Conservation (phyloP, 2,113 vertebrate genomes). For the Noturus placidus region DNA sequence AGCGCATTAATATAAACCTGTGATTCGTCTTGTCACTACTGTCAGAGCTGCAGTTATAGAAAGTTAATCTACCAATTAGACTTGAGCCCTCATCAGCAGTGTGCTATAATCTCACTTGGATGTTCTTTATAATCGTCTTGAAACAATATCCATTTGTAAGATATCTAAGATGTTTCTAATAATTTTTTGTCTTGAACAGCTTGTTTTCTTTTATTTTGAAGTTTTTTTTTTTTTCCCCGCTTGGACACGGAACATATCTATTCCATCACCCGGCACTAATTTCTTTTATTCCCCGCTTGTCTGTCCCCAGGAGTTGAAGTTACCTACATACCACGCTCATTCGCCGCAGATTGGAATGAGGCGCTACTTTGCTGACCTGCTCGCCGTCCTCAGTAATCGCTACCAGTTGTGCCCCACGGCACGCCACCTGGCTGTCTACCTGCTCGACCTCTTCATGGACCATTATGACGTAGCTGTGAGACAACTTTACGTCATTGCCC, state of each 20-base stretch:
- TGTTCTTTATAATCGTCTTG: neutral
- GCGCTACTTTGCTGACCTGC: constrained; percentile 82
- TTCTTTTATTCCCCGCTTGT: constrained; percentile 21
- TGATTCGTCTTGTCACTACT: neutral
- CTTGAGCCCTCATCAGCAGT: neutral
- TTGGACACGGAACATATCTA: neutral
- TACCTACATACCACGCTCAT: constrained; percentile 81
- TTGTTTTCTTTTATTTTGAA: neutral
- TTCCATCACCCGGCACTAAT: neutral
- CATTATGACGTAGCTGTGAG: constrained; percentile 80
- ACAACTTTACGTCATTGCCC: constrained; percentile 80
- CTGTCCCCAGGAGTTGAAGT: constrained; percentile 79
- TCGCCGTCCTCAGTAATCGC: constrained; percentile 82
- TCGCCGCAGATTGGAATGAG: constrained; percentile 89
- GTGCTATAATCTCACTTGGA: neutral
- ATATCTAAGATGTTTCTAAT: neutral
- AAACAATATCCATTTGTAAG: neutral
- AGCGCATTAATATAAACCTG: neutral
- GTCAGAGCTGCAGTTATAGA: neutral
- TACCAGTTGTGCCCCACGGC: constrained; percentile 83
- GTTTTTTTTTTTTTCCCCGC: neutral
- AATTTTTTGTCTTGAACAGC: neutral
- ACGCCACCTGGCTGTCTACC: constrained; percentile 85
- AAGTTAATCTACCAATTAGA: neutral
- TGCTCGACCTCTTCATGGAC: constrained; percentile 91